Base-by-base conservation (phyloP, 1,140 invertebrate species). In the Macrocentrus cingulum region DNA sequence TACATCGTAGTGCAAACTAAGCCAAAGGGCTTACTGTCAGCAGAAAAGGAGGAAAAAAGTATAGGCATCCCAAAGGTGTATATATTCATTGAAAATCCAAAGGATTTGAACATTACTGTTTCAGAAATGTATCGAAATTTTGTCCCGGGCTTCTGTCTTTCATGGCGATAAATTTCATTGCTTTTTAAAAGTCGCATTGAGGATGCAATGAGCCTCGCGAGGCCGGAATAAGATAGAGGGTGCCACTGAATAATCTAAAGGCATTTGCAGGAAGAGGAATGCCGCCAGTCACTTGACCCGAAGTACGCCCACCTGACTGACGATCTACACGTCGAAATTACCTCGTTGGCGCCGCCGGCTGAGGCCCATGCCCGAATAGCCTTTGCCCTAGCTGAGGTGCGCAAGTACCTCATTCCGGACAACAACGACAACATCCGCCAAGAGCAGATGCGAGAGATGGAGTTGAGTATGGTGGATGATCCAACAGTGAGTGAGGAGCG, bases 261-360 rank as follows among this genome's bases (percentile, higher is more conserved):
- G 1, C 22, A 41, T 63, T 50, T 52, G 9, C 71, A 95, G 91
- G 87, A 98, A 77, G 93, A 98, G 69, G 92, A 97, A 71, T 80
- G 93, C 15, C 81, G 94, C 29, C 87, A 87, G 65, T 90, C 91
- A 1, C 80, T 91, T 42, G 95, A 98, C 75, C 91, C 92, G 0
- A 96, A 97, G 74, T 97, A 94, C 74, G 85, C 91, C 6, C 96
- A 98, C 78, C 84, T 98, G 9, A 86, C 87, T 51, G 95, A 97
- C 63, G 94, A 97, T 63, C 83, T 98, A 2, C 95, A 98, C 73
- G 91, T 98, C 0, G 91, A 97, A 75, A 91, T 98, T 55, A 90
- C 91, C 37, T 91, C 93, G 9, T 84, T 91, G 56, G 94, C 92
- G 4, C 88, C 93, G 11, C 91, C 94, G 0, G 89, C 92, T 0